Base-by-base conservation (phyloP, 1,140 invertebrate species). In the Ceratitis capitata region DNA sequence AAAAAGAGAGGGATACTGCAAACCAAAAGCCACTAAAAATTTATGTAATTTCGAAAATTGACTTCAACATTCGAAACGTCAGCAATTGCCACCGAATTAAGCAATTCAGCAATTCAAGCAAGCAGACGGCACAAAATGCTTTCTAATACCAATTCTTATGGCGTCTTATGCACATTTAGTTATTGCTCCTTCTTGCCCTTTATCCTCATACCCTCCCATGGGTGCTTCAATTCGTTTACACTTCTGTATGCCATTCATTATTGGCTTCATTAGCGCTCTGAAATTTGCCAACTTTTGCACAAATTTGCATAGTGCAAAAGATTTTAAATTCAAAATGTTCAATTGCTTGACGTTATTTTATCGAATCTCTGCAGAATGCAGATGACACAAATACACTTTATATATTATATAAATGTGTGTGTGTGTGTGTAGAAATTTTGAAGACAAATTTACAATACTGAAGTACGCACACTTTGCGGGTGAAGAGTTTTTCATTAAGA, bases 221-320 rank as follows among this genome's bases (percentile, higher is more conserved):
- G 39, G 64, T 69, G 29, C 32, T 19, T 39, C 64, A 69, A 29
- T 69, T 69, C 64, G 64, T 39, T 69, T 69, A 69, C 64, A 69
- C 64, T 69, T 69, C n/a, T 69, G 64, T 69, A 35, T 69, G 64
- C 39, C 69, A 78, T 45, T 78, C 35, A 78, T 78, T 78, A 78
- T 78, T 78, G 39, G 69, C 69, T 78, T 78, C 69, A 78, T 78
- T 78, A 78, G 69, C 69, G 69, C 69, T 78, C 45, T 78, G 69
- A 78, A 78, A 78, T 78, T 78, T 45, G 69, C 35, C 69, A 45
- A 45, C 16, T 78, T n/a, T 78, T 69, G 32, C 61, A 29, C 42
- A 78, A 45, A 78, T 78, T 78, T 78, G 39, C 69, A 78, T 78
- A 78, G 69, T 10, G 26, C n/a, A n/a, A n/a, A n/a, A 78, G 45